Conservation (phyloP, 2,113 vertebrate species). For the Larimichthys polyactis region DNA sequence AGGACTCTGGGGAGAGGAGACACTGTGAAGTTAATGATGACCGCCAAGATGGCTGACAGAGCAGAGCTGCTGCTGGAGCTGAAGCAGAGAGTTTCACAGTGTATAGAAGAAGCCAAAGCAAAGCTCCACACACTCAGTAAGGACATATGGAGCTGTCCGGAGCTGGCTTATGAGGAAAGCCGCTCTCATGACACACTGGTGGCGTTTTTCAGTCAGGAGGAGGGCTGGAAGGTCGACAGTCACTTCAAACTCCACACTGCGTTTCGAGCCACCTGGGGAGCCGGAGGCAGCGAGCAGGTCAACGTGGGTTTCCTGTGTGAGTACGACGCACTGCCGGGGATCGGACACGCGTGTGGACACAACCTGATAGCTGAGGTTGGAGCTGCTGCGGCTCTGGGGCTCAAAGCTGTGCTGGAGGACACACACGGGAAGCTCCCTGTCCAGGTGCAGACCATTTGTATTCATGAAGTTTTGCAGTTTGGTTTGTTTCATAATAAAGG, state of each 20-base stretch:
- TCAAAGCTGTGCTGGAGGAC: slow-evolving; percentile 17
- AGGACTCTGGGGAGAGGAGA: too few species aligned
- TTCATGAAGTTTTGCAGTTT: background rate
- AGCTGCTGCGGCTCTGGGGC: slow-evolving; percentile 32
- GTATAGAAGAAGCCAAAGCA: slow-evolving; percentile 81
- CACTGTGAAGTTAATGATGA: too few species aligned
- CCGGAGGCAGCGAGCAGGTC: slow-evolving; percentile 47
- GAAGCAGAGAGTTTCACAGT: slow-evolving; percentile 79
- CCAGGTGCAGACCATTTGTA: background rate
- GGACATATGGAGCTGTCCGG: slow-evolving; percentile 86
- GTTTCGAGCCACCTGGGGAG: slow-evolving; percentile 84
- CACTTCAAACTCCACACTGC: slow-evolving; percentile 85
- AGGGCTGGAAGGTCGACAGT: slow-evolving; percentile 82
- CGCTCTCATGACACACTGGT: slow-evolving; percentile 82
- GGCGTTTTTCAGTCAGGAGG: slow-evolving; percentile 81
- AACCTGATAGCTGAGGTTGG: slow-evolving; percentile 46
- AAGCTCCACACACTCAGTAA: slow-evolving; percentile 81
- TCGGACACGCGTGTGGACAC: slow-evolving; percentile 47
- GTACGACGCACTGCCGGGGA: slow-evolving; percentile 38
- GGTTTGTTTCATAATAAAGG: too few species aligned
- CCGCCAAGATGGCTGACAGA: background rate
- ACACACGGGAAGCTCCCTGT: background rate
- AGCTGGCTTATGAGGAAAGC: slow-evolving; percentile 87
- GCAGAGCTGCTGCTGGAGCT: slow-evolving; percentile 66
- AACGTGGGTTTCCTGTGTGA: slow-evolving; percentile 84